phyloP scores from a whole-genome alignment of 1,140 invertebrate genomes.

The Campoletis sonorensis region DNA sequence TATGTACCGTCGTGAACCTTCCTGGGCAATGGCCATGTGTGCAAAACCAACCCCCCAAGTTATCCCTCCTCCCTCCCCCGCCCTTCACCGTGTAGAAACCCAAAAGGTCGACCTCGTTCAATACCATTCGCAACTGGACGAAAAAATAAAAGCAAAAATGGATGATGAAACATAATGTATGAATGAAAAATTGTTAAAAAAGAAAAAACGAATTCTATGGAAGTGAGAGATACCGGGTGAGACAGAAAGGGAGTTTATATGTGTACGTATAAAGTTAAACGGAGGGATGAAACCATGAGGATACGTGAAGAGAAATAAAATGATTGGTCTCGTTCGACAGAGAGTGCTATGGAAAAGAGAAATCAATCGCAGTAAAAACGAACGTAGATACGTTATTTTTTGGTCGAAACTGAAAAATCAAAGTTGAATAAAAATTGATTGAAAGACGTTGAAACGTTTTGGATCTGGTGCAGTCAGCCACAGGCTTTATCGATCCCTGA shows the following conservation, averaged over 20 bases:
- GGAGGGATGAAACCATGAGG: background rate
- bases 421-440: too few relatives aligned
- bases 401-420: background rate
- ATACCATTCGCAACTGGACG: slow-evolving; percentile 33
- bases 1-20: background rate
- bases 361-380: background rate
- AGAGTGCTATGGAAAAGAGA: background rate
- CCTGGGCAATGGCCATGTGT: slow-evolving; percentile 9
- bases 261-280: background rate
- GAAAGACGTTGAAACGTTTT: background rate
- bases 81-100: background rate
- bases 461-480: background rate
- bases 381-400: background rate
- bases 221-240: background rate
- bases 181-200: slow-evolving; percentile 29
- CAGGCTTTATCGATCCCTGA: too few relatives aligned
- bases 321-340: background rate
- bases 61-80: background rate
- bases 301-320: slow-evolving; percentile 1
- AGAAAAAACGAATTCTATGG: background rate
- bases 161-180: background rate
- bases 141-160: slow-evolving; percentile 39
- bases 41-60: background rate
- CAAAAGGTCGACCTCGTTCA: slow-evolving; percentile 42
- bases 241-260: background rate